Evolutionary conservation across 2,113 vertebrate species (phyloP).

Genomic region (Cheilinus undulatus): DNA sequence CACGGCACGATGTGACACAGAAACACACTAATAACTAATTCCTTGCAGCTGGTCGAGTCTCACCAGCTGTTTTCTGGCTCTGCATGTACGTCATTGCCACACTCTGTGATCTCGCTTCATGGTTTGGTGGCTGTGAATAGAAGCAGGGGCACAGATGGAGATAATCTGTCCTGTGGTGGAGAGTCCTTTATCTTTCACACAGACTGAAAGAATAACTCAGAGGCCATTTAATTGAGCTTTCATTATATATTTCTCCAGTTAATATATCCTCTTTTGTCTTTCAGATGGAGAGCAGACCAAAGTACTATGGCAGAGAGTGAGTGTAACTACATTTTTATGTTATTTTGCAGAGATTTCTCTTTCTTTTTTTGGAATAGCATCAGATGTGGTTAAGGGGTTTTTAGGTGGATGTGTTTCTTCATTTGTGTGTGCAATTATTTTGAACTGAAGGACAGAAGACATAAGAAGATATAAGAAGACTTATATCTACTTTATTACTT

Average conservation of each 20-base stretch:
- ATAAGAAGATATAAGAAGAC: neutral
- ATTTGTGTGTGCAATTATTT: constrained; percentile 5
- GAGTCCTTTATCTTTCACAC: constrained; percentile 59
- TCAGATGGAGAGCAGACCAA: constrained; percentile 97
- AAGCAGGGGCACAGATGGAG: constrained; percentile 54
- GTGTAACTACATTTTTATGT: constrained; percentile 73
- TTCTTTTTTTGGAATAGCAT: constrained; percentile 14
- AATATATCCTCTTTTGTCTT: constrained; percentile 71
- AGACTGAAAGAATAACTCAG: constrained; percentile 54
- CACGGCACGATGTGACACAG: constrained; percentile 2
- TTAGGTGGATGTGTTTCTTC: constrained; percentile 20
- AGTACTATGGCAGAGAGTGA: constrained; percentile 99
- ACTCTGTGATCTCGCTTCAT: constrained; percentile 52
- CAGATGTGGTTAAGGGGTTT: constrained; percentile 22
- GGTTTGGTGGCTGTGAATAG: constrained; percentile 59
- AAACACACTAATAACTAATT: constrained; percentile 41
- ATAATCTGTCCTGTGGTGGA: constrained; percentile 54
- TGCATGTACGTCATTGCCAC: constrained; percentile 52
- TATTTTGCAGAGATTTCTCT: constrained; percentile 24
- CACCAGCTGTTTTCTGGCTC: constrained; percentile 43
- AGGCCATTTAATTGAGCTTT: constrained; percentile 56
- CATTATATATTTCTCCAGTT: constrained; percentile 31
- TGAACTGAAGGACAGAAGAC: constrained; percentile 4
- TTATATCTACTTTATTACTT: neutral
- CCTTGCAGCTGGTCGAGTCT: constrained; percentile 51